Conservation (phyloP, 2,888 invertebrate species). For the Brenthis daphne region DNA sequence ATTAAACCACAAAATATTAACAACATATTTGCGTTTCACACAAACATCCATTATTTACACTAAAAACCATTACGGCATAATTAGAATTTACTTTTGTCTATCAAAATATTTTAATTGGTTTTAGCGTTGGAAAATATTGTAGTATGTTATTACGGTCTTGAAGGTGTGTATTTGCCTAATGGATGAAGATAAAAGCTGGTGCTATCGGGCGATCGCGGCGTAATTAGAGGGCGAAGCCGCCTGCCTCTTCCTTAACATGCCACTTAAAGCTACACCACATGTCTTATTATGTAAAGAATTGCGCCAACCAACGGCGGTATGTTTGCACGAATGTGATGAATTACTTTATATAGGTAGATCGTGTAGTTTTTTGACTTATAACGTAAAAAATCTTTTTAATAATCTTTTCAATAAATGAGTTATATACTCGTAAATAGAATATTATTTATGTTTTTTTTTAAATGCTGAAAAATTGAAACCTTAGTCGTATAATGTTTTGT, state of each 20-base stretch:
- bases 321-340: conserved; percentile 9
- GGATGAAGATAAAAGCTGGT: conserved; percentile 78
- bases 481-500: too few species aligned
- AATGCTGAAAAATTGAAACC: too few species aligned
- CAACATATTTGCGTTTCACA: conserved; percentile 61
- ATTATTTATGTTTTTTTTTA: too few species aligned
- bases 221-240: conserved; percentile 69
- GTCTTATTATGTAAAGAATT: conserved; percentile 54
- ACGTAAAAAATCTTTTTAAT: background rate
- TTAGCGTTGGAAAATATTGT: conserved; percentile 72
- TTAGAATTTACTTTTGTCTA: conserved; percentile 76
- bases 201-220: conserved; percentile 70
- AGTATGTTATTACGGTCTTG: conserved; percentile 72
- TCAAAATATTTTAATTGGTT: conserved; percentile 80
- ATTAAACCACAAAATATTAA: conserved; percentile 33
- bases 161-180: conserved; percentile 81
- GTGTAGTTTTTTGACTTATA: background rate
- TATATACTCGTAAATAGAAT: too few species aligned
- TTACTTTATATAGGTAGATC: background rate
- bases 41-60: conserved; percentile 66
- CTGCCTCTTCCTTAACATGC: conserved; percentile 64
- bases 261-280: conserved; percentile 77
- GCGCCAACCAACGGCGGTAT: conserved; percentile 28
- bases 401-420: too few species aligned
- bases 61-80: conserved; percentile 54